Evolutionary conservation across 2,888 invertebrate genomes (phyloP), one percentile per base, ranked within the genome.

Genomic region (Ypsolopha sequella): DNA sequence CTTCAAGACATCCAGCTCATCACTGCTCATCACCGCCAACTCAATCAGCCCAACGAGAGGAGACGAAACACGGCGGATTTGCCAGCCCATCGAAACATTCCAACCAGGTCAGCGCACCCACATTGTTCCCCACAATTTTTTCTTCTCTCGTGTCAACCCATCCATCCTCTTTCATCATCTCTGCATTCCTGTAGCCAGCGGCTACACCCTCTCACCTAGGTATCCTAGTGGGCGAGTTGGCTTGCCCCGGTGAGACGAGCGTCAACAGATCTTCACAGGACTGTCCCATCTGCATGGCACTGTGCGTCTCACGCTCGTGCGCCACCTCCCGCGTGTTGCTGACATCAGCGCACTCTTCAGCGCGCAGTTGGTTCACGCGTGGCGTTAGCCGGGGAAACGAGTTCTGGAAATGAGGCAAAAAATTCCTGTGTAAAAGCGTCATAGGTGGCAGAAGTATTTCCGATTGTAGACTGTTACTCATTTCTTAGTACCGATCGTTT

Each of bases 281-380:
- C 74, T 96, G 96, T 2, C 97, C 97, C 82, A 98, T 96, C 80
- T 95, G 95, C 90, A 97, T 94, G 56, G 96, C 93, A 62, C 93
- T 92, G 75, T 96, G 95, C 51, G 96, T 90, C 77, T 96, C 96
- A 51, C 95, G 90, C 84, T 98, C 98, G 76, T 96, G 97, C 14
- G 95, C 95, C 53, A 94, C 92, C 80, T 98, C 97, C 53, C 97
- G 89, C 52, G 90, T 91, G 65, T 93, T 93, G 65, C 90, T 90
- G 13, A 93, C 89, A 70, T 95, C 96, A 6, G 94, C 92, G 67
- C 95, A 95, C 76, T 94, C 94, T 77, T 98, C 97, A 56, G 94
- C 93, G 34, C 96, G 90, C 52, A 98, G 82, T 77, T 97, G 97
- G 65, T 91, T 93, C 41, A 98, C 95, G 56, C 98, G 89, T 46